These are phyloP conservation scores for Dascillus cervinus DNA, from an alignment of 2,888 invertebrate species.

Conservation along the genomic window DNA sequence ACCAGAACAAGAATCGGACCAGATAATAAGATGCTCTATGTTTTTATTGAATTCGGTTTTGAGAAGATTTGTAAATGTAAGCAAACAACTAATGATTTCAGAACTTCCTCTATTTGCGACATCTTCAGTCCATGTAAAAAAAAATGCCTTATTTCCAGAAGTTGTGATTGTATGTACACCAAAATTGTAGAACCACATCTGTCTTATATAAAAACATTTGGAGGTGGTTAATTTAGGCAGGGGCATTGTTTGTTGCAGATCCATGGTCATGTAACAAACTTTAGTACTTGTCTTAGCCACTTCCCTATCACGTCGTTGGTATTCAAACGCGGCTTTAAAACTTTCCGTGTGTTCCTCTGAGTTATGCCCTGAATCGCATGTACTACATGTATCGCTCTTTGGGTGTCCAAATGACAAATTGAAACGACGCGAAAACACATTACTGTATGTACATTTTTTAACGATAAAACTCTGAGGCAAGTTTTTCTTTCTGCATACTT, in stretches of 20 bases:
- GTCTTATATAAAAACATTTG: constrained; percentile 3
- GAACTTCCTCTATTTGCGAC: constrained; percentile 3
- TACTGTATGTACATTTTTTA: constrained; percentile 1
- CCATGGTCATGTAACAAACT: constrained; percentile 1
- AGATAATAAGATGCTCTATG: constrained; percentile 14
- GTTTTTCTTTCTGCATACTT: constrained; percentile 1
- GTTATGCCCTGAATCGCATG: constrained; percentile 2
- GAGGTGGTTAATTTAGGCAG: constrained; percentile 3
- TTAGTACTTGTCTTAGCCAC: constrained; percentile 1
- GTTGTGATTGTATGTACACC: constrained; percentile 1
- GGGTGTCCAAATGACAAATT: constrained; percentile 5
- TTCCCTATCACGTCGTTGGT: not conserved
- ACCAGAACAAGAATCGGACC: constrained; percentile 26
- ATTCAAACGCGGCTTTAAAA: constrained; percentile 1
- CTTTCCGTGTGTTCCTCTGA: constrained; percentile 5
- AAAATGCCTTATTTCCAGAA: not conserved
- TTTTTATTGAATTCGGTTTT: not conserved
- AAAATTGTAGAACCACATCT: constrained; percentile 4
- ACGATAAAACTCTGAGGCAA: constrained; percentile 4
- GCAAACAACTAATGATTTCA: constrained; percentile 3
- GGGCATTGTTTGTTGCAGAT: too few species aligned
- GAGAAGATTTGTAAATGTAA: not conserved
- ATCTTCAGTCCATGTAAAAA: constrained; percentile 5
- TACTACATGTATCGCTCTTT: constrained; percentile 5
- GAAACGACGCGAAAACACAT: constrained; percentile 1